A percentile compares a stretch with the other conserved stretches of the same genome.
phyloP scores from a whole-genome alignment of 2,888 invertebrate genomes.

The Epistrophe grossulariae region DNA sequence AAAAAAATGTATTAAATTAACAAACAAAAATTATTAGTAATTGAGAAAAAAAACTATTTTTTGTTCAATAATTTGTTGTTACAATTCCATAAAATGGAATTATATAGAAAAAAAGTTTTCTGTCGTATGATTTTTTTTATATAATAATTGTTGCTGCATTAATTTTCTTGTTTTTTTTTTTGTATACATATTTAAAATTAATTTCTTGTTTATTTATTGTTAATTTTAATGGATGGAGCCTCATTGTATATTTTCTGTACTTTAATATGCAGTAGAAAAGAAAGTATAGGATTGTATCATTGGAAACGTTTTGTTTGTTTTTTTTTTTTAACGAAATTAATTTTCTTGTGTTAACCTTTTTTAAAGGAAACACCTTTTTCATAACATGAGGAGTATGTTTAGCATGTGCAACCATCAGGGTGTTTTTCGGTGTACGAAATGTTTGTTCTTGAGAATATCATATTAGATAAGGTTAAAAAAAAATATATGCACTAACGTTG shows the following conservation, averaged over 20 bases:
- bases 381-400: constrained; percentile 61
- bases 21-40: constrained; percentile 39
- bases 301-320: constrained; percentile 50
- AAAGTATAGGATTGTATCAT: constrained; percentile 36
- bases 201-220: constrained; percentile 63
- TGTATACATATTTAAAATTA: constrained; percentile 30
- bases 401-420: constrained; percentile 52
- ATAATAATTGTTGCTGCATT: constrained; percentile 63
- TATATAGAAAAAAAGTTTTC: constrained; percentile 55
- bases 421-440: constrained; percentile 29
- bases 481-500: constrained; percentile 39
- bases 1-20: constrained; percentile 53
- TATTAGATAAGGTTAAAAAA: background rate
- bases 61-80: constrained; percentile 62
- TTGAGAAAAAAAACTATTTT: constrained; percentile 50
- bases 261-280: constrained; percentile 52
- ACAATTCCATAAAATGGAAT: constrained; percentile 54
- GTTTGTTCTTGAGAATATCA: constrained; percentile 1
- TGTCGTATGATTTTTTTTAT: constrained; percentile 59
- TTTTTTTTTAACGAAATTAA: constrained; percentile 1
- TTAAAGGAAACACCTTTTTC: constrained; percentile 30
- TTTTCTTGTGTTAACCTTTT: constrained; percentile 13
- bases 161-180: constrained; percentile 57
- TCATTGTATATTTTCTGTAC: constrained; percentile 31
- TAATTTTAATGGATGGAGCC: constrained; percentile 66